Percentiles rank a stretch among this genome's conserved stretches.
Conservation (phyloP, 2,113 vertebrate species). For the Salvelinus alpinus region DNA sequence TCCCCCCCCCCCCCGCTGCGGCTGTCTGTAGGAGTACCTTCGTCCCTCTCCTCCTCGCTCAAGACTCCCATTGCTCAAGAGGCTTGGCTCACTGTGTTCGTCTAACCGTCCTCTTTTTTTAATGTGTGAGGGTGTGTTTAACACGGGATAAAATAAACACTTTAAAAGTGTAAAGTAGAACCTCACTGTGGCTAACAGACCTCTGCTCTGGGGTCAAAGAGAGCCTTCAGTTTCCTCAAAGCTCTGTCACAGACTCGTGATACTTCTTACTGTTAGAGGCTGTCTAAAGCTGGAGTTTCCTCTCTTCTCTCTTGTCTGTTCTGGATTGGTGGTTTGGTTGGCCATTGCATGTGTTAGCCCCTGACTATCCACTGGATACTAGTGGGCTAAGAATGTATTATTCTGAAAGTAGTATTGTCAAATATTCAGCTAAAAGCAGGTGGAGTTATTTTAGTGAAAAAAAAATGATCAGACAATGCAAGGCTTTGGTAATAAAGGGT, state of each 20-base stretch:
- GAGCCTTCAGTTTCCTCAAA: conserved; percentile 32
- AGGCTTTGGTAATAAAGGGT: conserved; percentile 7
- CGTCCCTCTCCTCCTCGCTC: conserved; percentile 53
- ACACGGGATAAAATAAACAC: conserved; percentile 47
- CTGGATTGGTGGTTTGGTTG: too few relatives aligned
- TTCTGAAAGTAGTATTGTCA: neutral
- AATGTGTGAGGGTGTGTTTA: conserved; percentile 23
- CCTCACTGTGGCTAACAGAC: conserved; percentile 10
- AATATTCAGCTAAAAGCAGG: neutral
- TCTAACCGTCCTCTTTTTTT: conserved; percentile 27
- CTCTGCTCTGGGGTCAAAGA: conserved; percentile 32
- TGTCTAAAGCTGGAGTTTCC: too few relatives aligned
- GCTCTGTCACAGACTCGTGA: conserved; percentile 21
- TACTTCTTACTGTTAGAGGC: neutral
- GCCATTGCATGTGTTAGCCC: too few relatives aligned
- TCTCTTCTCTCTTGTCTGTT: too few relatives aligned
- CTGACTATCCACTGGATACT: too few relatives aligned
- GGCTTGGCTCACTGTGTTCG: conserved; percentile 29
- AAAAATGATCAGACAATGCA: too few relatives aligned
- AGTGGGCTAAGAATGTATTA: neutral
- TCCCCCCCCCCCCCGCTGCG: conserved; percentile 69
- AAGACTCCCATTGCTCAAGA: conserved; percentile 44
- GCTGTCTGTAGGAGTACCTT: conserved; percentile 70
- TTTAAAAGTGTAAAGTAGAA: neutral
- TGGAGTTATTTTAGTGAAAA: neutral